Evolutionary conservation across 2,888 invertebrate species (phyloP).

Genomic region (Diplolepis rosae): DNA sequence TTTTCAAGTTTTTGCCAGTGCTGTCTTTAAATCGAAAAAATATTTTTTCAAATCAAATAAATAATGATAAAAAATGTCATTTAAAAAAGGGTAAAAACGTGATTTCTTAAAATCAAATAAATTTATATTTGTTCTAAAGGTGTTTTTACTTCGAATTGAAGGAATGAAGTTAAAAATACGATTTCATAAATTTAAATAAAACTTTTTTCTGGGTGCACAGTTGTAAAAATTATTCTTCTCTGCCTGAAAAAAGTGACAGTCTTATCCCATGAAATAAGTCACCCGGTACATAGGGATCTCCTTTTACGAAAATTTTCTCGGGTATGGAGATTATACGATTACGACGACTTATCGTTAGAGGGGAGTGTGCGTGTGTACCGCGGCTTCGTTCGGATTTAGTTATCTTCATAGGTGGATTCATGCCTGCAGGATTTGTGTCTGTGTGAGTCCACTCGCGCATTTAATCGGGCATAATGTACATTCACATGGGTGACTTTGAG

Average conservation of each 20-base stretch:
- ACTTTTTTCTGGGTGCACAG: too few species aligned
- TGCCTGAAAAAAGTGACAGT: not conserved
- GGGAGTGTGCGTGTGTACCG: conserved; percentile 48
- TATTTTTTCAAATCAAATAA: too few species aligned
- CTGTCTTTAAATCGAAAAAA: not conserved
- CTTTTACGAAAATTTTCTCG: conserved; percentile 44
- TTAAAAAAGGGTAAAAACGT: too few species aligned
- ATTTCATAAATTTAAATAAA: too few species aligned
- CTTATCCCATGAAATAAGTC: too few species aligned
- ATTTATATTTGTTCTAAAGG: too few species aligned
- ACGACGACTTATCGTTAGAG: conserved; percentile 46
- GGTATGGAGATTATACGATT: conserved; percentile 54
- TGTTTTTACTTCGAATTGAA: too few species aligned
- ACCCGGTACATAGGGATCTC: conserved; percentile 38
- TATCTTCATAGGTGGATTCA: conserved; percentile 31
- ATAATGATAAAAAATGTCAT: too few species aligned
- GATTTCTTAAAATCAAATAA: too few species aligned
- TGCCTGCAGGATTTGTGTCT: conserved; percentile 37
- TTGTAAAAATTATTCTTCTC: not conserved
- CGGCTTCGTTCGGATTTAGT: conserved; percentile 46
- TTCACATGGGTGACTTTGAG: conserved; percentile 42
- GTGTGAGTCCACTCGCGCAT: conserved; percentile 40
- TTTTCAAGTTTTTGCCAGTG: not conserved
- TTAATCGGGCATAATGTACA: conserved; percentile 54
- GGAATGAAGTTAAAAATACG: too few species aligned